phyloP scores from a whole-genome alignment of 2,888 invertebrate genomes.

The Strigamia maritima region DNA sequence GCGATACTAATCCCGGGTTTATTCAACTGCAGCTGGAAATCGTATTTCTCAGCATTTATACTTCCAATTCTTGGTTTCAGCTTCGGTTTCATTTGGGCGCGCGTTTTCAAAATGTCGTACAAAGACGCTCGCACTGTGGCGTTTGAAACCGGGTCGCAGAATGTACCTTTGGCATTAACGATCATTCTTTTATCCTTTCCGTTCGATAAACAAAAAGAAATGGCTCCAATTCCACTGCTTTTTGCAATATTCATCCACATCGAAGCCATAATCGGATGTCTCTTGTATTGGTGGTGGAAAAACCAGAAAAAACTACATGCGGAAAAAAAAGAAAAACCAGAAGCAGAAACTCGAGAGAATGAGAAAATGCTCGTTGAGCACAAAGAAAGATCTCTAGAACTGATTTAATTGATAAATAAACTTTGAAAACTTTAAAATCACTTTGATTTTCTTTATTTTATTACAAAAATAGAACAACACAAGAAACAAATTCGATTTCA shows the following conservation, averaged over 20 bases:
- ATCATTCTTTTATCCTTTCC: conserved; percentile 48
- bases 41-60: conserved; percentile 47
- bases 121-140: conserved; percentile 48
- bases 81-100: conserved; percentile 47
- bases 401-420: too few relatives aligned
- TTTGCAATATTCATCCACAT: conserved; percentile 38
- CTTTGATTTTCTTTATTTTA: too few relatives aligned
- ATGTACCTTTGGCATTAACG: conserved; percentile 50
- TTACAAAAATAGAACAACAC: too few relatives aligned
- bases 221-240: conserved; percentile 36
- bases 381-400: not conserved
- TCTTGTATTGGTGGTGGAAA: not conserved
- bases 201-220: conserved; percentile 41
- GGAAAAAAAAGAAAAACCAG: not conserved
- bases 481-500: too few relatives aligned
- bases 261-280: conserved; percentile 26
- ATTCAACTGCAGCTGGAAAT: conserved; percentile 47
- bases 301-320: not conserved
- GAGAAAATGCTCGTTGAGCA: not conserved
- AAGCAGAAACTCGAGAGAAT: not conserved
- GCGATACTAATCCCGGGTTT: conserved; percentile 48
- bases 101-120: conserved; percentile 45
- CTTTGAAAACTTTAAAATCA: too few relatives aligned
- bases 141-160: conserved; percentile 50
- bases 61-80: conserved; percentile 46